Base-by-base conservation (phyloP, 2,797 vertebrate genomes). In the Lagocephalus sceleratus region DNA sequence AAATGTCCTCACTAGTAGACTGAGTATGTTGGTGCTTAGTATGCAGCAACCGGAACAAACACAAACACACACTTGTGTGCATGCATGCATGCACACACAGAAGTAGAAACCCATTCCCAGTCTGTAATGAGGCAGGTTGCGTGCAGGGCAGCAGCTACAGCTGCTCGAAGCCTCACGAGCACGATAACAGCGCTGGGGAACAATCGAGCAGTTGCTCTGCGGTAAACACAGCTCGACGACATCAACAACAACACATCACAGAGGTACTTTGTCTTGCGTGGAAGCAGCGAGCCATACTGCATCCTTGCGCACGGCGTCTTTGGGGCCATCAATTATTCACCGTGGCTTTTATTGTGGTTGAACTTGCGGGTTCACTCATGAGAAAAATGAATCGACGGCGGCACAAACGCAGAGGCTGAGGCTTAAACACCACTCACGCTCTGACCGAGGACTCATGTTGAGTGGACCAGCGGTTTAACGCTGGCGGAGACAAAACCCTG, bases 321-420 rank as follows among this genome's bases (percentile, higher is more conserved):
- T 57, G 11, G 55, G 60, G 49, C 50, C 19, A 72, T 83, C 20
- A 81, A 74, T 82, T 71, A 84, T 79, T 83, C 25, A 84, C 63
- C 1, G 3, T 8, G 47, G 73, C 14, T 72, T 81, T 72, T 64
- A 29, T 79, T 66, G 64, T 2, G 39, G 49, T 74, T 75, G 63
- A 60, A 46, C 66, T 63, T 71, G 46, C 19, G 47, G 39, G 11
- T 67, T 67, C 22, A 67, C 44, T 29, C 38, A 25, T 23, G 44
- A 64, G 9, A 44, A 20, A 60, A 63, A 23, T 19, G 44, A 55
- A 57, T 53, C 47, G 39, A 59, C n/a, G 44, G 7, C 29, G 2
- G 55, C 39, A 40, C 39, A 19, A 19, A 42, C 16, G 19, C 32
- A 14, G 32, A 35, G 12, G 12, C 32, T 3, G 32, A 3, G 32